Base-by-base conservation (phyloP, 2,888 invertebrate species). In the Sepiola atlantica region DNA sequence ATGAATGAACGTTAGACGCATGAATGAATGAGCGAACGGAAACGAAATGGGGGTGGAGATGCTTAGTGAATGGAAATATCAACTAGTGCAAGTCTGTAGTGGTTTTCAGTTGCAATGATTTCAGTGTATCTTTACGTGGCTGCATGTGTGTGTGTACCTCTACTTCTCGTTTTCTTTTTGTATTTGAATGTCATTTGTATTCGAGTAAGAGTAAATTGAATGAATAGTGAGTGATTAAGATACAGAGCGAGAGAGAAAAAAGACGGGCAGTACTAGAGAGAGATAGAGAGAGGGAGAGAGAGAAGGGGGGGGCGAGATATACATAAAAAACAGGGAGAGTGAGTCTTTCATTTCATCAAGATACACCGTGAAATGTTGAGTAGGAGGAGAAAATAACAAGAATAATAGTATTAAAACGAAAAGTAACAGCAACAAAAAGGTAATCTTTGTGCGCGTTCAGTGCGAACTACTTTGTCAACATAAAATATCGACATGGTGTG, bases 401-500 rank as follows among this genome's bases (percentile, higher is more conserved):
- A 32, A 2, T n/a, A 77, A 77, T n/a, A 77, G n/a, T 32, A 77
- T 24, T 24, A 20, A 57, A 57, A 24, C 0, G 21, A 57, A 57
- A 57, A 57, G n/a, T 4, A 32, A 14, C 14, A n/a, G 3, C 45
- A 61, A 61, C n/a, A 77, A 77, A 77, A 32, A n/a, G n/a, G n/a
- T 77, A n/a, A n/a, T 77, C 61, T 77, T 77, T 77, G 77, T 77
- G 77, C 21, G 77, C 77, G 77, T 77, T 18, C 16, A 77, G 77
- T 77, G 77, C 77, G 77, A 77, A 77, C 77, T 77, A 77, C 77
- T 77, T 77, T 77, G 77, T 77, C 77, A 77, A 77, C 77, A 77
- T 77, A 77, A 77, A 77, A 77, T 77, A 77, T 77, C 77, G 77
- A 77, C 77, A n/a, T 77, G 77, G 77, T 77, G 77, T 77, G 77